These are phyloP conservation scores for Agrochola lota DNA, from an alignment of 2,888 invertebrate genomes.

Conservation along the genomic window DNA sequence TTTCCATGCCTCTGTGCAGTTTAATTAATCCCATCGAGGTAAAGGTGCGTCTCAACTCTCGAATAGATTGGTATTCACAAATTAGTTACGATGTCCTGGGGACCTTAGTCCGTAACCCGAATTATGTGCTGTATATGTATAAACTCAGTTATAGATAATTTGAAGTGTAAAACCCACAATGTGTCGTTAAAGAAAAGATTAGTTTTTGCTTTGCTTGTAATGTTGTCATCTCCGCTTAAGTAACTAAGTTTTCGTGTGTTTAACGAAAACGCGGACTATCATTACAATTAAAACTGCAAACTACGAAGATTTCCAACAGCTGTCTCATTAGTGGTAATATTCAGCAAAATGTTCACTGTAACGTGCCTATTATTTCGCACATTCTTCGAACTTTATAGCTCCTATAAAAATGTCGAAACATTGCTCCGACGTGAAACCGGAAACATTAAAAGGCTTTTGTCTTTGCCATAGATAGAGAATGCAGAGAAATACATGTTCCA, in stretches of 20 bases:
- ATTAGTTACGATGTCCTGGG: neutral
- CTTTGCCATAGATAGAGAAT: constrained; percentile 10
- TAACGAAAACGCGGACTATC: neutral
- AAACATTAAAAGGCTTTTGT: constrained; percentile 17
- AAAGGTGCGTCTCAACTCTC: neutral
- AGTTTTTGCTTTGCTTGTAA: neutral
- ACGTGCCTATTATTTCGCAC: neutral
- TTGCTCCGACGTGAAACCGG: neutral
- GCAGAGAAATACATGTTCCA: neutral
- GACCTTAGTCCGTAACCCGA: no score
- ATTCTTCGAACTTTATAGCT: neutral
- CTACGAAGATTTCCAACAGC: neutral
- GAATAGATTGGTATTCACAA: constrained; percentile 12
- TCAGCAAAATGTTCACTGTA: neutral
- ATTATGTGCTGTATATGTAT: no score
- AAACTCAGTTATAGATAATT: no score
- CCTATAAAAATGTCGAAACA: constrained; percentile 15
- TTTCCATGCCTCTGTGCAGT: neutral
- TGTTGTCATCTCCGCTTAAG: neutral
- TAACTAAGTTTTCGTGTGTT: neutral
- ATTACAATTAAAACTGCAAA: constrained; percentile 20
- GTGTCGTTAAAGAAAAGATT: no score
- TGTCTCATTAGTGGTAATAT: constrained; percentile 4
- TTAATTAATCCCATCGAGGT: constrained; percentile 12
- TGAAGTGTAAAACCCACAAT: no score